Conservation (phyloP, 2,113 vertebrate genomes). For the Orientallactaga bullata region DNA sequence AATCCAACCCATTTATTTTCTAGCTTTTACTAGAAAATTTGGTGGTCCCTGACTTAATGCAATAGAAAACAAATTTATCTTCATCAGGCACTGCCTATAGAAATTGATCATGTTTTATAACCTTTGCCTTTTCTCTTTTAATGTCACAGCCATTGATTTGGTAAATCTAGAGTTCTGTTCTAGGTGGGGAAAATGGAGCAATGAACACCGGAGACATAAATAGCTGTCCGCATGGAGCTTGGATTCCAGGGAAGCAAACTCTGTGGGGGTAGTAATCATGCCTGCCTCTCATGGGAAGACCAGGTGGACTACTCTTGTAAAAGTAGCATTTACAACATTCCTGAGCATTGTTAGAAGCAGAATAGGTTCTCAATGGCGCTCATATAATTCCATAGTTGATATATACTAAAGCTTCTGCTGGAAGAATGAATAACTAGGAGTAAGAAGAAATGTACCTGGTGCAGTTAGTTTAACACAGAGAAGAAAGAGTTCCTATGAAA, state of each 20-base stretch:
- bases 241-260: fast-evolving
- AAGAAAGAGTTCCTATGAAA: fast-evolving
- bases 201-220: background rate
- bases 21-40: background rate
- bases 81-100: background rate
- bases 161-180: background rate
- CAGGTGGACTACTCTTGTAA: fast-evolving
- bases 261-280: fast-evolving
- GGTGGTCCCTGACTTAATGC: background rate
- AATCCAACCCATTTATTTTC: background rate
- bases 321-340: background rate
- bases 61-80: background rate
- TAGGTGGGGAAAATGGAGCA: background rate
- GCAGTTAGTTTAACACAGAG: background rate
- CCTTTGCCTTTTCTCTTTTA: background rate
- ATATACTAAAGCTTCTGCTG: background rate
- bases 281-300: fast-evolving
- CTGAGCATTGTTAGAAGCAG: background rate
- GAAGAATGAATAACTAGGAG: background rate
- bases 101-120: background rate
- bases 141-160: background rate
- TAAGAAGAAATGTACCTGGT: background rate
- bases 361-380: background rate
- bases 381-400: background rate
- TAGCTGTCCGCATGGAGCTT: background rate